A percentile compares a stretch with the other conserved stretches of the same genome.
phyloP scores from a whole-genome alignment of 92 coral and sea anemone species.

The Palythoa heliodiscus region DNA sequence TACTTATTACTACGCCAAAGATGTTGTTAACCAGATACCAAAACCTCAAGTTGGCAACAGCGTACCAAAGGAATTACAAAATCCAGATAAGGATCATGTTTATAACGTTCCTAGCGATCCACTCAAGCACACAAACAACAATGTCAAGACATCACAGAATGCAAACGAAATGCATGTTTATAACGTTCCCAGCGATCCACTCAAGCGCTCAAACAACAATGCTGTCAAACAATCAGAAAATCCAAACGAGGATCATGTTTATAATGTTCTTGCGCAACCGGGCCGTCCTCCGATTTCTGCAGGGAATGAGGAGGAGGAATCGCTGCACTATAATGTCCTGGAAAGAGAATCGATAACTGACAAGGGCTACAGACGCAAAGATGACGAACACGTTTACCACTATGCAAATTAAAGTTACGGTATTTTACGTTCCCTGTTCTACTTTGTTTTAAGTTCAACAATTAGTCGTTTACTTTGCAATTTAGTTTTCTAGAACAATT shows the following conservation, averaged over 20 bases:
- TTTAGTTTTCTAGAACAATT: too few relatives aligned
- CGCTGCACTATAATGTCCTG: background rate
- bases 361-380: background rate
- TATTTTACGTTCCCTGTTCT: too few relatives aligned
- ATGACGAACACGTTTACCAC: background rate
- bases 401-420: background rate
- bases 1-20: slow-evolving; percentile 7
- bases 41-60: background rate
- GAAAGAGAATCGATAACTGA: background rate
- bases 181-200: background rate
- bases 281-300: background rate
- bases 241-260: background rate
- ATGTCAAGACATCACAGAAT: too few relatives aligned
- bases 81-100: background rate
- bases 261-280: background rate
- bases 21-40: background rate
- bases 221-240: too few relatives aligned
- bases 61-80: background rate
- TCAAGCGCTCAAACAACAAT: background rate
- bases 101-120: background rate
- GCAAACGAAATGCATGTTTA: background rate
- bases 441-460: too few relatives aligned
- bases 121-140: background rate
- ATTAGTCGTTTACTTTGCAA: too few relatives aligned
- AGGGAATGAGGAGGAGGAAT: background rate